Evolutionary conservation across 2,888 invertebrate genomes (phyloP), one percentile per base, ranked within the genome.

Genomic region (Agonopterix alstromeriana): DNA sequence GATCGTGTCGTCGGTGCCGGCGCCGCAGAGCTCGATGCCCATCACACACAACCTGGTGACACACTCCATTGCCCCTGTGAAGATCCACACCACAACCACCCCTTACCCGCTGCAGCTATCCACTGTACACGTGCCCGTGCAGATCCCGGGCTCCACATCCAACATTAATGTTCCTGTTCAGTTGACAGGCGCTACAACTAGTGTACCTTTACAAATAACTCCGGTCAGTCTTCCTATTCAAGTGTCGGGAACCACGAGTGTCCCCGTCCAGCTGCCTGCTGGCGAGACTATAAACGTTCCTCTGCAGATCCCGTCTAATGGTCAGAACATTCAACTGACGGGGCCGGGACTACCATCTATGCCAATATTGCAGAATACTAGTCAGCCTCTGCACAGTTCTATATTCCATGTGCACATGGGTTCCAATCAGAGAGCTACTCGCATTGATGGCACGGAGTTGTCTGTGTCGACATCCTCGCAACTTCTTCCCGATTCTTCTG

Each of bases 381-480:
- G 58, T 55, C 86, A 82, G 55, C 60, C 82, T 36, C 57, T 85
- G 45, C 27, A 27, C 27, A 84, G 78, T 64, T 84, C 86, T 47
- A 82, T 89, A 54, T 72, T 89, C 58, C 88, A 89, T 65, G 74
- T 89, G 27, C 88, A 89, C 55, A 84, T 89, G 86, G 82, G 83
- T 43, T 77, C 83, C 14, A 84, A 86, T 59, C 57, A 68, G 7
- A 70, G 83, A 46, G 43, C 73, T 27, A 53, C 67, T 42, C 85
- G 67, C 54, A 71, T 87, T 60, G 88, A 88, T 55, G 70, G 72
- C 46, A 68, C 59, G 49, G 87, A 86, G 42, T 69, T 86, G 67
- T 76, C 68, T 52, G 67, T 79, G 46, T 67, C 80, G 1, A 84
- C 69, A 58, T 65, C 84, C 46, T 70, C 81, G 38, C 86, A 84